These are phyloP conservation scores for Tupaia chinensis DNA, from an alignment of 2,113 vertebrate species.

Conservation along the genomic window DNA sequence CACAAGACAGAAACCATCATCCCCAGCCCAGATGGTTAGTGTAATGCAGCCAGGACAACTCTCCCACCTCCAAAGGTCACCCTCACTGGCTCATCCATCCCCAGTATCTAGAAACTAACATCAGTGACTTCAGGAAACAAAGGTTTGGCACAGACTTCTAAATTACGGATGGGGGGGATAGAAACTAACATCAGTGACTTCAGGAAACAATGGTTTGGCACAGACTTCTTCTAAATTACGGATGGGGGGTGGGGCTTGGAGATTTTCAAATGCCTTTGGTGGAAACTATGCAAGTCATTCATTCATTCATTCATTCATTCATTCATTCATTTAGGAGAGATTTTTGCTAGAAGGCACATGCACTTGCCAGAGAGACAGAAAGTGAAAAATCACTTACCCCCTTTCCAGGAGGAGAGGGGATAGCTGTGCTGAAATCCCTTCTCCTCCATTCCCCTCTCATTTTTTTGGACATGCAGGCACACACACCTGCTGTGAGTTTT, in stretches of 20 bases:
- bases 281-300: neutral
- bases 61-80: neutral
- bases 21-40: neutral
- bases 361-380: too few relatives aligned
- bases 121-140: neutral
- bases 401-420: too few relatives aligned
- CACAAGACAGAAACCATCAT: neutral
- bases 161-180: neutral
- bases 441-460: too few relatives aligned
- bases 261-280: neutral
- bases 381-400: too few relatives aligned
- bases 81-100: neutral
- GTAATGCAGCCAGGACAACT: neutral
- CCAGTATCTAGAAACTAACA: neutral
- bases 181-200: neutral
- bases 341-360: too few relatives aligned
- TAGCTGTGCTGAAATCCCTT: too few relatives aligned
- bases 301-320: too few relatives aligned
- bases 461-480: too few relatives aligned
- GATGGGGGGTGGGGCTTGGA: neutral
- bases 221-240: neutral
- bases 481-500: too few relatives aligned
- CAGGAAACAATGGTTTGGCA: neutral
- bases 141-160: neutral
- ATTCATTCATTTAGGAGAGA: too few relatives aligned